phyloP scores from a whole-genome alignment of 2,888 invertebrate genomes.

The Drosophila helvetica region DNA sequence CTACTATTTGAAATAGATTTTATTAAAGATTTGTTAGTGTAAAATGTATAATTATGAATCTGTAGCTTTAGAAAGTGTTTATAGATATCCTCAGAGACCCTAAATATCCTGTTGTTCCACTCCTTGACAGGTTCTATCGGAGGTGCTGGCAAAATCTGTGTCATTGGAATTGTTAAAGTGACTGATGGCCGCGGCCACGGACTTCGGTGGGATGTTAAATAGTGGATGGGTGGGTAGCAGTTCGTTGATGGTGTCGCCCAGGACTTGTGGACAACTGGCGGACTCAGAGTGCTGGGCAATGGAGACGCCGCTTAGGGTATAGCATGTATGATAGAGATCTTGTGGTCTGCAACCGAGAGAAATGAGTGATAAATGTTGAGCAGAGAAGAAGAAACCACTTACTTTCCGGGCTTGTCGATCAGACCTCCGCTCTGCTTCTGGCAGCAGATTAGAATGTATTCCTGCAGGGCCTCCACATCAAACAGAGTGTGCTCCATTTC shows the following conservation, averaged over 20 bases:
- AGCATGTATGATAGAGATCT: conserved; percentile 99
- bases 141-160: conserved; percentile 17
- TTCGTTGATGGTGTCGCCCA: conserved; percentile 89
- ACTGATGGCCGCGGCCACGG: conserved; percentile 85
- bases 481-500: conserved; percentile 86
- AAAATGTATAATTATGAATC: conserved; percentile 28
- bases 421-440: conserved; percentile 95
- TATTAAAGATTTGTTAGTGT: conserved; percentile 45
- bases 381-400: conserved; percentile 81
- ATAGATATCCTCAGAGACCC: neutral
- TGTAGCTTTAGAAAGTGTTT: neutral
- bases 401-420: conserved; percentile 98
- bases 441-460: conserved; percentile 96
- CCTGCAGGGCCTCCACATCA: conserved; percentile 94
- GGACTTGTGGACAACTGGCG: conserved; percentile 85
- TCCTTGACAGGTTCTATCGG: conserved; percentile 31
- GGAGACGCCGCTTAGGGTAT: conserved; percentile 96
- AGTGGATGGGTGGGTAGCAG: conserved; percentile 91
- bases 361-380: neutral
- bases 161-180: conserved; percentile 81
- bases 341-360: conserved; percentile 86
- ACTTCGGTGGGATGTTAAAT: conserved; percentile 91
- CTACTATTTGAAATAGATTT: conserved; percentile 25
- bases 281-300: conserved; percentile 91
- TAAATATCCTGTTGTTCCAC: conserved; percentile 21